Base-by-base conservation (phyloP, 92 coral and sea anemone species). In the Actinernus sp. region DNA sequence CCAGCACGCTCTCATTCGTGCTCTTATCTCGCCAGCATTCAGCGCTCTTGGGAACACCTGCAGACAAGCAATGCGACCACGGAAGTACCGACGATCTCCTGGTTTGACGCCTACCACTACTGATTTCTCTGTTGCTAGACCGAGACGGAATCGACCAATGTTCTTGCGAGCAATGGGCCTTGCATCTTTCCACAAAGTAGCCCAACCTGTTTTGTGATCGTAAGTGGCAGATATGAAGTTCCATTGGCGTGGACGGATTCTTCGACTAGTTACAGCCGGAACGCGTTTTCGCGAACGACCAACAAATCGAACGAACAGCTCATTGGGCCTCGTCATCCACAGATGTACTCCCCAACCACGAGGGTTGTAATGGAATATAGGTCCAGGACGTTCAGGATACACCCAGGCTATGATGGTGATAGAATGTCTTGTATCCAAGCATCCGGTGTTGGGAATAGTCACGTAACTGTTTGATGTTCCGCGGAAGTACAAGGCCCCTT, bases 391-490 rank as follows among this genome's bases (percentile, higher is more conserved):
- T 20, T 75, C 82, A 11, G 65, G 65, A 58, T 58, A 58, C 5
- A 58, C 65, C 65, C 65, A 58, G 18, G 41, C 65, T 14, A 31
- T n/a, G n/a, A n/a, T 69, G 18, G 88, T 72, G 23, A 73, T 65
- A 13, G 88, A 81, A 10, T 65, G 73, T 57, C 70, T 60, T 0
- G 88, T 76, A 56, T 81, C 82, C 17, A 82, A 59, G 52, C 63
- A 63, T 20, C 88, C 82, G 13, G 58, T 49, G 82, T 82, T 82
- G 9, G 82, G 88, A 26, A 82, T 82, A 71, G 49, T 43, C 18
- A 82, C 88, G 71, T 82, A 82, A 59, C 88, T 81, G 19, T 31
- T 73, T 20, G 52, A 31, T 50, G 76, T 33, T 28, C 82, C 88
- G 23, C 45, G 63, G 68, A 81, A 81, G 21, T 65, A 39, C 12